Evolutionary conservation across 1,140 invertebrate genomes (phyloP).

Genomic region (Triops longicaudatus): DNA sequence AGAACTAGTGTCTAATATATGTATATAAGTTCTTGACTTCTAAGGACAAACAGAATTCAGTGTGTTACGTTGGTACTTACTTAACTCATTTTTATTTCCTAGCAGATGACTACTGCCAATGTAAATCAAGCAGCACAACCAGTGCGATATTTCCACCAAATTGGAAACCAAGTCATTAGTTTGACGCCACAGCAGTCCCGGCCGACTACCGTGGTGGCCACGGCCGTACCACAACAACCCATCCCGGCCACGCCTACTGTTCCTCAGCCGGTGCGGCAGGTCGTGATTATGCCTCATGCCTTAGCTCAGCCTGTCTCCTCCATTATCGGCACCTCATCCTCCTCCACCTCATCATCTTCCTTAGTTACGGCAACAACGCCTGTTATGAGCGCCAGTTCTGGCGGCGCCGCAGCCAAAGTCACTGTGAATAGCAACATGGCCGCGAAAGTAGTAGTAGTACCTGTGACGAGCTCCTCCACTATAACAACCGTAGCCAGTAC

Average conservation of each 20-base stretch:
- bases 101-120: conserved; percentile 7
- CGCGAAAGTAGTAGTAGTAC: conserved; percentile 8
- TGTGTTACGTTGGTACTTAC: not conserved
- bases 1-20: not conserved
- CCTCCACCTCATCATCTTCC: conserved; percentile 9
- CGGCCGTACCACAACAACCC: not conserved
- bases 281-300: not conserved
- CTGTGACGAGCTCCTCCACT: conserved; percentile 20
- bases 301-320: conserved; percentile 19
- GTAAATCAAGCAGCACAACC: conserved; percentile 25
- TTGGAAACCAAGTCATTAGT: conserved; percentile 33
- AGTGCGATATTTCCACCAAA: conserved; percentile 31
- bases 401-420: not conserved
- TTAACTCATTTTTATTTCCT: not conserved
- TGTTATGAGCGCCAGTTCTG: not conserved
- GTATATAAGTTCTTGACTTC: not conserved
- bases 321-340: not conserved
- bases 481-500: conserved; percentile 15
- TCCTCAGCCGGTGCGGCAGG: conserved; percentile 21
- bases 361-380: not conserved
- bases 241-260: conserved; percentile 3
- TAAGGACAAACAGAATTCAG: conserved; percentile 13
- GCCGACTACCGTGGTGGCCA: not conserved
- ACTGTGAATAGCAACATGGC: not conserved
- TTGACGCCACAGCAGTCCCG: conserved; percentile 21